phyloP scores from a whole-genome alignment of 2,797 vertebrate genomes.

The Gymnoscopelus microlampas region DNA sequence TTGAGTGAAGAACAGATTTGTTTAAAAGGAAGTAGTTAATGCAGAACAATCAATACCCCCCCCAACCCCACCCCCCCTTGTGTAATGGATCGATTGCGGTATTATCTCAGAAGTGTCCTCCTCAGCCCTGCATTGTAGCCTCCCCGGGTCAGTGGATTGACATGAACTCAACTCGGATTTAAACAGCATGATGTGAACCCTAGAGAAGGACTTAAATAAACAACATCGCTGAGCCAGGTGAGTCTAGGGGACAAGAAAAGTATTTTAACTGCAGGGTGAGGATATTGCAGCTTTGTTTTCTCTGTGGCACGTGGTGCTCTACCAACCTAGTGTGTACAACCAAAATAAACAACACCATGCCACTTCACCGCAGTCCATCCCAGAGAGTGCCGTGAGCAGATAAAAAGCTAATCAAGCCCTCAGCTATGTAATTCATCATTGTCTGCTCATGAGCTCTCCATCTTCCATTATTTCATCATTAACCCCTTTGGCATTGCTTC shows the following conservation, averaged over 20 bases:
- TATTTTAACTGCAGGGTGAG: constrained; percentile 38
- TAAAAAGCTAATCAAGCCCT: constrained; percentile 80
- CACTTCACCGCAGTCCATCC: constrained; percentile 58
- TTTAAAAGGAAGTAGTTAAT: constrained; percentile 38
- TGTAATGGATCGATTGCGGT: constrained; percentile 49
- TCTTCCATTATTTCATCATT: constrained; percentile 42
- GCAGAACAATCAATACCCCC: constrained; percentile 46
- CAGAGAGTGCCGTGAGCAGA: constrained; percentile 67
- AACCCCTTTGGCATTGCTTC: constrained; percentile 41
- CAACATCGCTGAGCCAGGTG: too few species aligned
- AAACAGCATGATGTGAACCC: not conserved
- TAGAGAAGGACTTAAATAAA: not conserved
- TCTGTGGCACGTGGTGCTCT: constrained; percentile 31
- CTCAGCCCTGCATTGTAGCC: constrained; percentile 5
- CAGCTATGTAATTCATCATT: constrained; percentile 68
- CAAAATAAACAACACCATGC: constrained; percentile 68
- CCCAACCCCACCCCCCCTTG: not conserved
- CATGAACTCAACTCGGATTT: constrained; percentile 8
- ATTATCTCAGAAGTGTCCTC: constrained; percentile 38
- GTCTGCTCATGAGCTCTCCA: constrained; percentile 50
- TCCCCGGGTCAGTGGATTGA: constrained; percentile 17
- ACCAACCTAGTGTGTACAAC: constrained; percentile 44
- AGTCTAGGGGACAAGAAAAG: constrained; percentile 22
- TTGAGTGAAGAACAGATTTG: constrained; percentile 16
- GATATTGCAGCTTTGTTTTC: constrained; percentile 40